These are phyloP conservation scores for Uromys caudimaculatus DNA, from an alignment of 2,797 vertebrate genomes.

Conservation along the genomic window DNA sequence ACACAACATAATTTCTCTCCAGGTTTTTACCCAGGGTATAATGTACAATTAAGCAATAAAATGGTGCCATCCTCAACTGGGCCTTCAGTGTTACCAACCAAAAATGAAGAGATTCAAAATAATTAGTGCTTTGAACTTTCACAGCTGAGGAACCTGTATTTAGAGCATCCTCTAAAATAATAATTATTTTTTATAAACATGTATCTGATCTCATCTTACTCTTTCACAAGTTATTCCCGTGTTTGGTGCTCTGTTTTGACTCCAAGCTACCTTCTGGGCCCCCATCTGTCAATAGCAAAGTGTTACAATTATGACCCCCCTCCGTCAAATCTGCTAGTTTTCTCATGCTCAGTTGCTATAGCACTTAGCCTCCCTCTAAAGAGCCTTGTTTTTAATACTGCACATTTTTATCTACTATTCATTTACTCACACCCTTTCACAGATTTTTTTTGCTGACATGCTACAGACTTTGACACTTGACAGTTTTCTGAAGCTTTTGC, in stretches of 20 bases:
- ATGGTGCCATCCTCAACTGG: background rate
- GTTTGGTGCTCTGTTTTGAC: conserved; percentile 85
- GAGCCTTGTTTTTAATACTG: conserved; percentile 83
- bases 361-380: conserved; percentile 75
- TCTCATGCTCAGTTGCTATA: conserved; percentile 80
- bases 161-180: conserved; percentile 80
- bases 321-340: conserved; percentile 81
- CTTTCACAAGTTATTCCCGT: conserved; percentile 77
- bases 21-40: conserved; percentile 24
- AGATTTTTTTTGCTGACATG: conserved; percentile 79
- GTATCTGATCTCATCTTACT: conserved; percentile 79
- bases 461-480: conserved; percentile 85
- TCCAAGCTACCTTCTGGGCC: conserved; percentile 82
- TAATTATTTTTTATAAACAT: conserved; percentile 79
- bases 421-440: conserved; percentile 71
- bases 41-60: conserved; percentile 23
- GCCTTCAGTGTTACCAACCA: conserved; percentile 31
- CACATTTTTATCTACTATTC: conserved; percentile 81
- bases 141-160: conserved; percentile 76
- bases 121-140: conserved; percentile 77
- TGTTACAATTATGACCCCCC: conserved; percentile 81
- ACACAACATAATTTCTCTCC: background rate
- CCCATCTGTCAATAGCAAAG: conserved; percentile 81
- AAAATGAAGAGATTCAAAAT: conserved; percentile 73
- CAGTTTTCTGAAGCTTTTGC: conserved; percentile 79